Evolutionary conservation across 1,140 invertebrate genomes (phyloP).

Genomic region (Macrostomum lignano): DNA sequence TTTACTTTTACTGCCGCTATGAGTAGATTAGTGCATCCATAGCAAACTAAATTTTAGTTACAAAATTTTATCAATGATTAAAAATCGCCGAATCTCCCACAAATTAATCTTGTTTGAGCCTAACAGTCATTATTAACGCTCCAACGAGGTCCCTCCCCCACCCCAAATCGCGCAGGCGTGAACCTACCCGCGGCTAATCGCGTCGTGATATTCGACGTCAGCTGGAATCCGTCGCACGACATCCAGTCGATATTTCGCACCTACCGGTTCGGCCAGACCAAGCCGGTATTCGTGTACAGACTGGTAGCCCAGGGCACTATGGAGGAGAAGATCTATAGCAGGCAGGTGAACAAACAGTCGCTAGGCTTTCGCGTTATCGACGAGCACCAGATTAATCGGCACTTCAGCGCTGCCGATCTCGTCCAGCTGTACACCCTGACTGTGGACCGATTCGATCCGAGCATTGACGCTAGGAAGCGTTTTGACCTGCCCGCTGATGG

Average conservation of each 20-base stretch:
- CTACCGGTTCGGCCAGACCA: slow-evolving; percentile 53
- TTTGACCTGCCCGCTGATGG: no score
- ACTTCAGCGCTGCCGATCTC: slow-evolving; percentile 61
- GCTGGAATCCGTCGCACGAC: slow-evolving; percentile 89
- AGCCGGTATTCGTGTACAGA: slow-evolving; percentile 80
- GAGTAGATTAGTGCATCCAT: no score
- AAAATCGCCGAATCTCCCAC: no score
- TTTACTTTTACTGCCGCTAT: no score
- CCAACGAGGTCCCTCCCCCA: no score
- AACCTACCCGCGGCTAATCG: slow-evolving; percentile 80
- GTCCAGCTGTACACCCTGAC: slow-evolving; percentile 56
- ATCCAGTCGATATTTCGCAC: slow-evolving; percentile 88
- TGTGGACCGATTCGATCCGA: slow-evolving; percentile 32
- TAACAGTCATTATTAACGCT: no score
- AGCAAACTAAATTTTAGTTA: no score
- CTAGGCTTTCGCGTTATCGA: slow-evolving; percentile 74
- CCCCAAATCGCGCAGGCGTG: no score
- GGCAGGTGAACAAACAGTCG: slow-evolving; percentile 70
- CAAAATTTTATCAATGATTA: no score
- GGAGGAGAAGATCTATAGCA: slow-evolving; percentile 92
- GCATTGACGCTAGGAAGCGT: no score
- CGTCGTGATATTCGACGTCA: slow-evolving; percentile 83
- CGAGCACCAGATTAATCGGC: slow-evolving; percentile 76
- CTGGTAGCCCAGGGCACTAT: slow-evolving; percentile 68
- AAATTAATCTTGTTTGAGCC: no score